These are phyloP conservation scores for Drosophila formosana DNA, from an alignment of 2,888 invertebrate genomes.

Conservation along the genomic window DNA sequence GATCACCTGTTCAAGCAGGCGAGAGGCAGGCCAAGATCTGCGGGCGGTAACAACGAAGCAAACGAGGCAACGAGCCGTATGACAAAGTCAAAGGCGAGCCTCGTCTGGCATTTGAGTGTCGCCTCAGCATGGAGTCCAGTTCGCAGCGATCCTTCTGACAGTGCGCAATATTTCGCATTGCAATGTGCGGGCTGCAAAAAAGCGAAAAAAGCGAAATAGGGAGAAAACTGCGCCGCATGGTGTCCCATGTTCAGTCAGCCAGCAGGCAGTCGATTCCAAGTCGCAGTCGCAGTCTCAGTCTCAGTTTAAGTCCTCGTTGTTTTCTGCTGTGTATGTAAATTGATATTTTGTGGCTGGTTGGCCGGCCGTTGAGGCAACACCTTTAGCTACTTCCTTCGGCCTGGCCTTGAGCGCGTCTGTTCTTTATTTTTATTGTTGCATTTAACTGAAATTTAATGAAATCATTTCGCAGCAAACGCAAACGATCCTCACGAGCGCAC, in stretches of 20 bases:
- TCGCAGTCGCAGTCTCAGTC: background rate
- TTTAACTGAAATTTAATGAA: constrained; percentile 76
- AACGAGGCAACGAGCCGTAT: constrained; percentile 35
- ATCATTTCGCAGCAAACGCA: constrained; percentile 59
- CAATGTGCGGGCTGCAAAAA: constrained; percentile 69
- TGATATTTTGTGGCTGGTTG: constrained; percentile 61
- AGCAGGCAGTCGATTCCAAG: constrained; percentile 40
- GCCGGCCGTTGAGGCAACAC: constrained; percentile 54
- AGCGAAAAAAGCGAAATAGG: constrained; percentile 13
- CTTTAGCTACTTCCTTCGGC: constrained; percentile 66
- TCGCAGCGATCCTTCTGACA: constrained; percentile 64
- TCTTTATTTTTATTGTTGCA: constrained; percentile 47
- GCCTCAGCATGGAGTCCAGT: constrained; percentile 69
- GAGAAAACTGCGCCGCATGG: constrained; percentile 61
- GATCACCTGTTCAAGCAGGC: constrained; percentile 74
- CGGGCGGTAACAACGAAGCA: constrained; percentile 57
- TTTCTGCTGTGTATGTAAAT: constrained; percentile 66
- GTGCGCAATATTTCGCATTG: constrained; percentile 77
- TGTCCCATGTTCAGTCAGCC: constrained; percentile 57
- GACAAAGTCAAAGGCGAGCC: constrained; percentile 62
- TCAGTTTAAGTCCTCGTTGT: background rate
- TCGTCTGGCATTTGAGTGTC: constrained; percentile 71
- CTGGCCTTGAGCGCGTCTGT: constrained; percentile 75
- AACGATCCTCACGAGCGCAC: constrained; percentile 23
- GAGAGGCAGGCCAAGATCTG: constrained; percentile 47